Percentiles rank a stretch among this genome's conserved stretches.
phyloP scores from a whole-genome alignment of 2,113 vertebrate species.

The Rallus limicola region DNA sequence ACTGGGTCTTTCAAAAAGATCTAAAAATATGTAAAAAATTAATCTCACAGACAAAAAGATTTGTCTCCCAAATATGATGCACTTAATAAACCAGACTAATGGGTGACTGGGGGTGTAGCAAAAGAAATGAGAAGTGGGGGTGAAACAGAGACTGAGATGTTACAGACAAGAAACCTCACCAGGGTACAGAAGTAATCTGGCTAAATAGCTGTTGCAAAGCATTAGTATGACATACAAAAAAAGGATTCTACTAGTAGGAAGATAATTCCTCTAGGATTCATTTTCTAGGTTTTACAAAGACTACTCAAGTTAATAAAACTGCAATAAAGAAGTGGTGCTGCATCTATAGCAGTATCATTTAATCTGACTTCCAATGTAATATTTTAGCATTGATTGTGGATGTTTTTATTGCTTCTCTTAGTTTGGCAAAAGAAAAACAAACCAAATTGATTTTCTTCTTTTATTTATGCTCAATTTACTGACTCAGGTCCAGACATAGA shows the following conservation, averaged over 20 bases:
- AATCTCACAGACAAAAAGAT: background rate
- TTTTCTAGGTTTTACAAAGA: background rate
- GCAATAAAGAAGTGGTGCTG: background rate
- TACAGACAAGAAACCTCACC: background rate
- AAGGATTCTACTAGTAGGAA: background rate
- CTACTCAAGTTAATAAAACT: background rate
- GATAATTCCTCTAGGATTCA: background rate
- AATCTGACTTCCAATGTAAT: background rate
- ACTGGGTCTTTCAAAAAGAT: background rate
- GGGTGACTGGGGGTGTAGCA: background rate
- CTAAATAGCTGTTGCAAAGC: background rate
- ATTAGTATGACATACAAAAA: background rate
- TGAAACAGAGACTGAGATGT: background rate
- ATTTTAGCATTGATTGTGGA: background rate
- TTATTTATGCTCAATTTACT: background rate
- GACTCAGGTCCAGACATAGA: background rate
- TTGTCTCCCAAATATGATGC: background rate
- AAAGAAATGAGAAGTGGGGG: background rate
- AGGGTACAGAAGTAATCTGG: background rate
- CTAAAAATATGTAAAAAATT: background rate
- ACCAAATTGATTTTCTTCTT: background rate
- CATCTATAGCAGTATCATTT: background rate
- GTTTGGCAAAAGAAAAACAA: background rate
- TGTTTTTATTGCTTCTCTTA: background rate
- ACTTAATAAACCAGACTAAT: background rate